Base-by-base conservation (phyloP, 2,113 vertebrate genomes). In the Dicaeum eximium region DNA sequence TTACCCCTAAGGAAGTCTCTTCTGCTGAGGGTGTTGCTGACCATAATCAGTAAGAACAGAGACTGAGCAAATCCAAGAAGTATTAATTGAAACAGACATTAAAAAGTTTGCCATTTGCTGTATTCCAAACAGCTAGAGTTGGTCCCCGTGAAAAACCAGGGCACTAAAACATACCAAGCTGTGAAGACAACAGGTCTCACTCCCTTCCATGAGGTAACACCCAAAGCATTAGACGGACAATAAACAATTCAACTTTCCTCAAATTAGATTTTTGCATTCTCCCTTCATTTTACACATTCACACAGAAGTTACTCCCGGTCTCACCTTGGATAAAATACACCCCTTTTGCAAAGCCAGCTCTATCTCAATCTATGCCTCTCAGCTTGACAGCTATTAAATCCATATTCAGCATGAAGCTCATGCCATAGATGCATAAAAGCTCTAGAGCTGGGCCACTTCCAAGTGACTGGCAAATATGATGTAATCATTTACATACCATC, bases 401-500 rank as follows among this genome's bases (percentile, higher is more conserved):
- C 93, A 85, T 50, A 86, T 88, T 91, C 86, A 84, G 71, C 56
- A 94, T 3, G 57, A 90, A 82, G 80, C 62, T 85, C 80, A 23
- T 80, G 92, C 79, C 86, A 95, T 70, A 57, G 93, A 91, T 62
- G 86, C 70, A 71, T 84, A 77, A 87, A 93, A 93, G 94, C 94
- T 90, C 85, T 40, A 69, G 71, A 97, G 83, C 78, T 86, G 90
- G 96, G 95, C 89, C 90, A 91, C 83, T 86, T 96, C 90, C 80
- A 87, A 94, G 80, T 14, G 22, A 80, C 82, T 82, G 93, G 94
- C 71, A 95, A 92, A 88, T 79, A 95, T 58, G 83, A 91, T 83
- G 88, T 87, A 85, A 97, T 61, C 83, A 90, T 96, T 96, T 97
- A 92, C 94, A 93, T 88, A 92, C 80, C 90, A 95, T 72, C 92